Conservation (phyloP, 1,140 invertebrate species). For the Musca vetustissima region DNA sequence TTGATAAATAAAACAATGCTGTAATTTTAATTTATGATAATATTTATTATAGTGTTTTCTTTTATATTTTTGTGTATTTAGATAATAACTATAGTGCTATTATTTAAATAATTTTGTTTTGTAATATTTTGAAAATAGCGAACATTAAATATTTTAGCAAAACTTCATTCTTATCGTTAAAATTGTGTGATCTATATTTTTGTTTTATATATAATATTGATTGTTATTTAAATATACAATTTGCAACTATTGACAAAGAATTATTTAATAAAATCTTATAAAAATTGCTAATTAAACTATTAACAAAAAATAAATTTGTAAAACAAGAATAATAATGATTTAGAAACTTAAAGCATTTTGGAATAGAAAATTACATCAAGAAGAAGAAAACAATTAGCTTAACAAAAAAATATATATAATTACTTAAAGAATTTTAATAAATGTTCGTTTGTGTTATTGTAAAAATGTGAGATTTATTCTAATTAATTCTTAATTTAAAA, state of each 20-base stretch:
- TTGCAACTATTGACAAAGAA: constrained; percentile 1
- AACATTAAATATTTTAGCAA: constrained; percentile 25
- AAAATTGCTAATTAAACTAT: constrained; percentile 18
- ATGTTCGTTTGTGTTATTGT: not conserved
- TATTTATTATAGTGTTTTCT: constrained; percentile 3
- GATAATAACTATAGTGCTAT: constrained; percentile 17
- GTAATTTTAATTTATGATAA: not conserved
- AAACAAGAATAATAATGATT: not conserved
- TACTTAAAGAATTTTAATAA: constrained; percentile 23
- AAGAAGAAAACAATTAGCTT: constrained; percentile 9
- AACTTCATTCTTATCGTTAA: not conserved
- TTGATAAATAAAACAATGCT: not conserved
- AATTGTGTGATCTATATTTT: not conserved
- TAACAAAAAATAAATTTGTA: constrained; percentile 17
- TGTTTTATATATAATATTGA: not conserved
- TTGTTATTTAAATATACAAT: not conserved
- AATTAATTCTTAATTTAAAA: constrained; percentile 11
- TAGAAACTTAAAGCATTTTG: constrained; percentile 8
- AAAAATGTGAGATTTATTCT: not conserved
- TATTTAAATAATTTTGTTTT: constrained; percentile 24
- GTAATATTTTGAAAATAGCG: constrained; percentile 14
- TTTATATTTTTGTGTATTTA: constrained; percentile 17
- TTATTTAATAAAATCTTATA: constrained; percentile 1
- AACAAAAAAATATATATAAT: constrained; percentile 10
- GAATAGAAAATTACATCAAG: not conserved